These are phyloP conservation scores for Myotis pilosus DNA, from an alignment of 2,797 vertebrate species.

Conservation along the genomic window DNA sequence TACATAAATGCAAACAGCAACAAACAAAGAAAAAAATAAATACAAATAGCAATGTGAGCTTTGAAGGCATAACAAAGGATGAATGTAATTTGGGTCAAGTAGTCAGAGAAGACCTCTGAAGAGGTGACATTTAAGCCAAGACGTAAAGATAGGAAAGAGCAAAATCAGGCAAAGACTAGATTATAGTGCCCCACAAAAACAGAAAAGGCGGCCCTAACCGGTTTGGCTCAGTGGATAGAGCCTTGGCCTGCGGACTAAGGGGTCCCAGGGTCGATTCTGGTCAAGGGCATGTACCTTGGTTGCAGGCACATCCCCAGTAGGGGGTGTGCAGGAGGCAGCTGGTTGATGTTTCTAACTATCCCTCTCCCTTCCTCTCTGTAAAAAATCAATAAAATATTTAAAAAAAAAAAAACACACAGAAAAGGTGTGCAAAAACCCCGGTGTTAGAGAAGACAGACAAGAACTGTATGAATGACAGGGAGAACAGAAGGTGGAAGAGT, in stretches of 20 bases:
- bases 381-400: too few species aligned
- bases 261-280: too few species aligned
- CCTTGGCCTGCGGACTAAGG: too few species aligned
- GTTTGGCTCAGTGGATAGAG: too few species aligned
- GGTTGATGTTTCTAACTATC: too few species aligned
- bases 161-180: background rate
- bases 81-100: background rate
- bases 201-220: background rate
- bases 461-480: background rate
- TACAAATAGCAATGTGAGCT: background rate
- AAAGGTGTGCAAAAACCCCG: background rate
- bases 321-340: too few species aligned
- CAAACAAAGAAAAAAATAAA: background rate
- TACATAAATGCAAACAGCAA: background rate
- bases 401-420: too few species aligned
- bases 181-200: background rate
- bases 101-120: background rate
- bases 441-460: background rate
- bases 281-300: too few species aligned
- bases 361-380: too few species aligned
- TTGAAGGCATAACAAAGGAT: background rate
- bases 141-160: background rate
- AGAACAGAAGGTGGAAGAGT: background rate
- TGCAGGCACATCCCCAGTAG: too few species aligned
- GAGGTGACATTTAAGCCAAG: conserved; percentile 18